These are phyloP conservation scores for Cyaniris semiargus DNA, from an alignment of 2,888 invertebrate species.

Conservation along the genomic window DNA sequence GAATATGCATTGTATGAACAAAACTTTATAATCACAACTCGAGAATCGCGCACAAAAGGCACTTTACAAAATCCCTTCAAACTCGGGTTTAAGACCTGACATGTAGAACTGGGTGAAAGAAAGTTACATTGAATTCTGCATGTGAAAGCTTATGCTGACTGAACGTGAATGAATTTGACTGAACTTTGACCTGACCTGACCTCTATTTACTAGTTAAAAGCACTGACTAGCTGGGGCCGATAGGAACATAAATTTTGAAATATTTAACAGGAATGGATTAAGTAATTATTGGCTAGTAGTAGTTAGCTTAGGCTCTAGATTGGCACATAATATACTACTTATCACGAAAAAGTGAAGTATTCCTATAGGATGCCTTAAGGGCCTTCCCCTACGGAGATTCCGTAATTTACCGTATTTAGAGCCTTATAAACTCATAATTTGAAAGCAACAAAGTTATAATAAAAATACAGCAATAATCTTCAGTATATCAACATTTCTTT, in stretches of 20 bases:
- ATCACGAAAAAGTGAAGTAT: no score
- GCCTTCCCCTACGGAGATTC: no score
- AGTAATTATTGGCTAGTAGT: background rate
- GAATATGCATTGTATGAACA: background rate
- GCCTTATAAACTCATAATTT: no score
- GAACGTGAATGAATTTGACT: conserved; percentile 3
- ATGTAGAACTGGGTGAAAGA: background rate
- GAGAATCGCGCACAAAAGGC: background rate
- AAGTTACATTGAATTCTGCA: conserved; percentile 9
- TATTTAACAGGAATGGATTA: background rate
- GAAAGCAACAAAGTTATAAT: no score
- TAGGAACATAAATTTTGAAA: background rate
- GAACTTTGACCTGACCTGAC: conserved; percentile 13
- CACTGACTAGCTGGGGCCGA: conserved; percentile 1
- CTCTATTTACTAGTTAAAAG: conserved; percentile 9
- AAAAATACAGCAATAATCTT: no score
- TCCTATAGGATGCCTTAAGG: no score
- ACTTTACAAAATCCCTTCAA: background rate
- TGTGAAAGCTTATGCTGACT: conserved; percentile 14
- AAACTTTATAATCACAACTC: conserved; percentile 5
- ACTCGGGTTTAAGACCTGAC: conserved; percentile 1
- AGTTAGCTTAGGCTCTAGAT: no score
- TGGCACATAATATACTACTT: no score
- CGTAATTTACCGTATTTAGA: no score
- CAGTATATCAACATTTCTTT: no score